A percentile compares a stretch with the other conserved stretches of the same genome.
Conservation (phyloP, 2,113 vertebrate genomes). For the Anguilla japonica region DNA sequence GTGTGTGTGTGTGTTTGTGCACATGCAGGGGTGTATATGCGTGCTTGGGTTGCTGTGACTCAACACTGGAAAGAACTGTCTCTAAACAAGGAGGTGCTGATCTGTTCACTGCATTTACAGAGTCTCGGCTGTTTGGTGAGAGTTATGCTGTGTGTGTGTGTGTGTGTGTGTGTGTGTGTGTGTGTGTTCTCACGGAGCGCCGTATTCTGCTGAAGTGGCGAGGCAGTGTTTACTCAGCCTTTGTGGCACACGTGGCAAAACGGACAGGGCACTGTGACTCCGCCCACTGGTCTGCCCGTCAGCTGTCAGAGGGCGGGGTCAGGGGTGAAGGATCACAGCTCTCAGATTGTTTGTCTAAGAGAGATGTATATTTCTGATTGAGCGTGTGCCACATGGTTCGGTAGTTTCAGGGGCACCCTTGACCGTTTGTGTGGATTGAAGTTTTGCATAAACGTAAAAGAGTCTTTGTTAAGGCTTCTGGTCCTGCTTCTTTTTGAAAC, state of each 20-base stretch:
- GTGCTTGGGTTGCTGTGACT: background rate
- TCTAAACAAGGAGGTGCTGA: constrained; percentile 31
- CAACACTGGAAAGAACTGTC: background rate
- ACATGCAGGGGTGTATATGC: background rate
- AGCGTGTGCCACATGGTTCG: background rate
- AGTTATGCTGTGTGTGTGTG: constrained; percentile 21
- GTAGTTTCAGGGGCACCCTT: background rate
- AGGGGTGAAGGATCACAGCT: background rate
- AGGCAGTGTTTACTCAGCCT: background rate
- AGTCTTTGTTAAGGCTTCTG: no score
- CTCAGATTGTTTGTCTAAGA: background rate
- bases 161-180: constrained; percentile 11
- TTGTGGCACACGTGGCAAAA: constrained; percentile 16
- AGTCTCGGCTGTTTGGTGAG: constrained; percentile 51
- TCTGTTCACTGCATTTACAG: constrained; percentile 47
- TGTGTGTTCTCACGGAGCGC: background rate
- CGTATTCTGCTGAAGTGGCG: constrained; percentile 2
- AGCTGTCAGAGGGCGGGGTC: constrained; percentile 14
- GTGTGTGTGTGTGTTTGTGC: constrained; percentile 1
- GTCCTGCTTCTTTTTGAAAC: no score
- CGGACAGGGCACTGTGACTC: background rate
- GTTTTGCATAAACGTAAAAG: no score
- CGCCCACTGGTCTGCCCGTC: background rate
- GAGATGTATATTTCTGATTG: background rate
- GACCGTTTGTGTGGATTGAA: constrained; percentile 18